Percentiles rank a stretch among this genome's conserved stretches.
Conservation (phyloP, 2,888 invertebrate genomes). For the Dasysyrphus tricinctus region DNA sequence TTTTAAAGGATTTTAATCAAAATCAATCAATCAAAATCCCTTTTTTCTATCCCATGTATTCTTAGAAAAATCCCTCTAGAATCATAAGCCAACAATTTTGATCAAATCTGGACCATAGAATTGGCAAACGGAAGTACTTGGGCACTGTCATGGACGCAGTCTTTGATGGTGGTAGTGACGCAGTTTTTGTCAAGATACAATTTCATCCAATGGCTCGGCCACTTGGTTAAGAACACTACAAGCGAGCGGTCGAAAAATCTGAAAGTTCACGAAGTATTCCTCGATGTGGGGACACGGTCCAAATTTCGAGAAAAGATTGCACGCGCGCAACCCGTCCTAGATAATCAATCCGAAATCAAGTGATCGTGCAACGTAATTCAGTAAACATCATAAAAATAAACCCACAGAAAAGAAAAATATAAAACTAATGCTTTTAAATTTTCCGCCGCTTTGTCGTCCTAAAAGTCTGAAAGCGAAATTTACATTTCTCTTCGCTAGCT, state of each 20-base stretch:
- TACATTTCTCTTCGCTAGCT: too few species aligned
- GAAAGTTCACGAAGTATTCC: neutral
- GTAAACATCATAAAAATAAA: too few species aligned
- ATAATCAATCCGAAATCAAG: too few species aligned
- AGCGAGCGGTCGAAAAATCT: neutral
- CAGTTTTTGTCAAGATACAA: neutral
- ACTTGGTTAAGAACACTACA: neutral
- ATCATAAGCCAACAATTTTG: neutral
- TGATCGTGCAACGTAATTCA: too few species aligned
- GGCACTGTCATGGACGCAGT: neutral
- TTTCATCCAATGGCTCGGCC: neutral
- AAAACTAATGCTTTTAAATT: too few species aligned
- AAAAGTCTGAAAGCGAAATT: too few species aligned
- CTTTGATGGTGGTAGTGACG: neutral
- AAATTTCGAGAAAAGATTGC: neutral
- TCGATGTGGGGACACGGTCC: neutral
- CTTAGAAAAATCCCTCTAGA: neutral
- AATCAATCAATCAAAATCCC: too few species aligned
- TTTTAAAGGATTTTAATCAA: neutral
- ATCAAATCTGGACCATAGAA: neutral
- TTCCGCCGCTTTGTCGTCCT: too few species aligned
- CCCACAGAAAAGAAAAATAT: too few species aligned
- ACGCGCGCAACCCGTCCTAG: neutral
- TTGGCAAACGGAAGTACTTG: neutral
- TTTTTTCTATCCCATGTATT: neutral